phyloP scores from a whole-genome alignment of 2,888 invertebrate species.

The Zhengitettix transpicula region DNA sequence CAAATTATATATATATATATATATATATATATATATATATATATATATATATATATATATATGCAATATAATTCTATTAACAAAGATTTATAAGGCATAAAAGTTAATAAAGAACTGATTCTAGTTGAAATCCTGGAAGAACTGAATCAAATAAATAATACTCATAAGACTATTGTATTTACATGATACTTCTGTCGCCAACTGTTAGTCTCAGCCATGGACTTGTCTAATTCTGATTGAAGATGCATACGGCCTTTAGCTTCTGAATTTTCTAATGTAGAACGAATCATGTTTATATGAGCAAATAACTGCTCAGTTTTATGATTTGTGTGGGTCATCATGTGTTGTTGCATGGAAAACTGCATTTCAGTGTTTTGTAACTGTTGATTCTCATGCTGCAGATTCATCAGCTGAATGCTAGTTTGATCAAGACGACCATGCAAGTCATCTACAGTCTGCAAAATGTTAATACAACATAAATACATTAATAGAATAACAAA shows the following conservation, averaged over 20 bases:
- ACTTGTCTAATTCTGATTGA: neutral
- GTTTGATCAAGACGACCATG: neutral
- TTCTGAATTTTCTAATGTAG: neutral
- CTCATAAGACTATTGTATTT: too few species aligned
- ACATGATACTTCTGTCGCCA: too few species aligned
- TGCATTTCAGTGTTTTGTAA: neutral
- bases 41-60: too few species aligned
- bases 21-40: too few species aligned
- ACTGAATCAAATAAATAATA: too few species aligned
- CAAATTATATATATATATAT: too few species aligned
- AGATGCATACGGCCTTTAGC: neutral
- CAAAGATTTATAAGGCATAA: too few species aligned
- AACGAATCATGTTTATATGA: neutral
- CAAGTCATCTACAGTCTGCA: neutral
- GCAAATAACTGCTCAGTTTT: neutral
- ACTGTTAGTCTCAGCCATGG: neutral
- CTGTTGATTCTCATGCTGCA: neutral
- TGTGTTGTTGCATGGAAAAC: neutral
- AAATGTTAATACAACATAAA: neutral
- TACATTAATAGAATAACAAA: neutral
- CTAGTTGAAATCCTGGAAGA: too few species aligned
- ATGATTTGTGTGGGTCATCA: neutral
- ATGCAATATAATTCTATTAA: too few species aligned
- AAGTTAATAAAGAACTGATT: too few species aligned
- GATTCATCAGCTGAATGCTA: neutral